Evolutionary conservation across 2,888 invertebrate species (phyloP).

Genomic region (Pseudeuparius sepicola): DNA sequence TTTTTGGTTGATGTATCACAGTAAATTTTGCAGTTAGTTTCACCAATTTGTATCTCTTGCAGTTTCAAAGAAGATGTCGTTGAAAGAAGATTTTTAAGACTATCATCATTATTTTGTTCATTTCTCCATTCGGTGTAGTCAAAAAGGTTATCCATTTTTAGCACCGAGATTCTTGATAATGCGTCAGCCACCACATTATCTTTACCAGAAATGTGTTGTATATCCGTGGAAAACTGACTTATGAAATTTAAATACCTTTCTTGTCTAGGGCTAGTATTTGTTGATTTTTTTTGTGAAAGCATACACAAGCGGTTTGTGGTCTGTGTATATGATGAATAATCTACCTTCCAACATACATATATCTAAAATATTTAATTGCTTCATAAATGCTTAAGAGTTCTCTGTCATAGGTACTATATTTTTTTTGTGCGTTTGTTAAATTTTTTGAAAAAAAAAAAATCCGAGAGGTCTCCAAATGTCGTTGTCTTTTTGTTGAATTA

Average conservation of each 20-base stretch:
- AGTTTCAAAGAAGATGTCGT: too few species aligned
- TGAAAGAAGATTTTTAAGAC: too few species aligned
- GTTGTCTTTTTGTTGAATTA: slow-evolving; percentile 12
- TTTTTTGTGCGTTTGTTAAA: slow-evolving; percentile 4
- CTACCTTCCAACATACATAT: slow-evolving; percentile 35
- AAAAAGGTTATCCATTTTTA: too few species aligned
- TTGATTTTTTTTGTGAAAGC: slow-evolving; percentile 12
- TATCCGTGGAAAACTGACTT: slow-evolving; percentile 2
- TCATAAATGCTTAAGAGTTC: slow-evolving; percentile 35
- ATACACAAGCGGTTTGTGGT: slow-evolving; percentile 29
- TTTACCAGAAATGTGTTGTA: neutral
- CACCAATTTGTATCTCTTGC: too few species aligned
- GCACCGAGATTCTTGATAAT: neutral
- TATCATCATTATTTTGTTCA: too few species aligned
- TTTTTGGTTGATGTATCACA: slow-evolving; percentile 1
- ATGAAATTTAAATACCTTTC: neutral
- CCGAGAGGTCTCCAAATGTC: slow-evolving; percentile 16
- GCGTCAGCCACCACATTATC: slow-evolving; percentile 2
- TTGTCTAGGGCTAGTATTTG: slow-evolving; percentile 1
- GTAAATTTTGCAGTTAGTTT: too few species aligned
- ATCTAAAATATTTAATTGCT: slow-evolving; percentile 31
- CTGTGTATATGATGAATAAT: slow-evolving; percentile 30
- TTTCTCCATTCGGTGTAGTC: too few species aligned
- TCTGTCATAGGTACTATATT: slow-evolving; percentile 36
- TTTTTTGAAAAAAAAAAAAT: slow-evolving; percentile 18